A percentile compares a stretch with the other conserved stretches of the same genome.
Evolutionary conservation across 2,113 vertebrate genomes (phyloP).

Genomic region (Oenanthe oenanthe): DNA sequence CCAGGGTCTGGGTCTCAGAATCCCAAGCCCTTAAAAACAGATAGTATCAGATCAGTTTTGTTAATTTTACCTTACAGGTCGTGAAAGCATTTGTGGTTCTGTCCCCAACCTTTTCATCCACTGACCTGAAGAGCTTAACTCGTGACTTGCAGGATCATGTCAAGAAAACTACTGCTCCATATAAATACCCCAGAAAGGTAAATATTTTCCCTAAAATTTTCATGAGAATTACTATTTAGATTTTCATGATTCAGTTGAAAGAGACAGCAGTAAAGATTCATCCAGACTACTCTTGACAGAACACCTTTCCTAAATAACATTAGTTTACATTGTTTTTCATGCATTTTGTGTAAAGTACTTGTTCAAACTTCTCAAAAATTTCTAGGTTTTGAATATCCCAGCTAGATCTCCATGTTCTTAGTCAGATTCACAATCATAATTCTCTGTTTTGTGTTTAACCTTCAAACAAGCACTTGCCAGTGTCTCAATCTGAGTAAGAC

Average conservation of each 20-base stretch:
- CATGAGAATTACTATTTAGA: background rate
- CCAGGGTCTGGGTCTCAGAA: too few relatives aligned
- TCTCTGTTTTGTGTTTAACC: background rate
- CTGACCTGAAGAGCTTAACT: constrained; percentile 68
- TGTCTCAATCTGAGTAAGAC: background rate
- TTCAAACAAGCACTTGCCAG: background rate
- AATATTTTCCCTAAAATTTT: background rate
- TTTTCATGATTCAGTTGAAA: background rate
- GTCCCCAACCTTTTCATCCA: constrained; percentile 67
- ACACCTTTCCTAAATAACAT: background rate
- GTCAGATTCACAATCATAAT: background rate
- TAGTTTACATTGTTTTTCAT: background rate
- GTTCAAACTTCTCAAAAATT: background rate
- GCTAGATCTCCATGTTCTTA: background rate
- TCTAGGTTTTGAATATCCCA: background rate
- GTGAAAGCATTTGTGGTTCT: constrained; percentile 88
- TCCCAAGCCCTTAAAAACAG: background rate
- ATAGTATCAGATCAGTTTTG: background rate
- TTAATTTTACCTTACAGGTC: constrained; percentile 68
- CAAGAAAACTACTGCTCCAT: constrained; percentile 85
- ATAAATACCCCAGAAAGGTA: constrained; percentile 90
- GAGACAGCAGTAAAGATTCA: background rate
- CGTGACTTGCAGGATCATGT: constrained; percentile 83
- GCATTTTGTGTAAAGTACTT: background rate
- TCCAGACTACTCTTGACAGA: background rate